A percentile compares a stretch with the other conserved stretches of the same genome.
phyloP scores from a whole-genome alignment of 2,113 vertebrate genomes.

The Pteruthius melanotis region DNA sequence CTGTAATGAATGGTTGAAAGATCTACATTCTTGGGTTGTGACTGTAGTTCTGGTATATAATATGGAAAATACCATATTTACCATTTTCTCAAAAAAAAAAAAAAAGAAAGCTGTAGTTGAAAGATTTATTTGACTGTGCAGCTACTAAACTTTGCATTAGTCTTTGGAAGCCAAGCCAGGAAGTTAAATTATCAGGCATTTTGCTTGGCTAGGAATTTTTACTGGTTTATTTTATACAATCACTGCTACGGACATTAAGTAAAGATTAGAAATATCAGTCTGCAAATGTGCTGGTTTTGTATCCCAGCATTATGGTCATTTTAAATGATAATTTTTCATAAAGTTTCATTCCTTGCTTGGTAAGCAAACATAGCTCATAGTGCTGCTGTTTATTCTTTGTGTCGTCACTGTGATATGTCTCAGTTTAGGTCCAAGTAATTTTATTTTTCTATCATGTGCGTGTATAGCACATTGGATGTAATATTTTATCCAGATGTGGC shows the following conservation, averaged over 20 bases:
- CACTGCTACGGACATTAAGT: neutral
- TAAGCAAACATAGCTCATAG: conserved; percentile 12
- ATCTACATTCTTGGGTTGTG: conserved; percentile 58
- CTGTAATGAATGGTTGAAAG: conserved; percentile 67
- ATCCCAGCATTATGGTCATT: neutral
- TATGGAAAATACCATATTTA: conserved; percentile 38
- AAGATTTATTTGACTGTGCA: conserved; percentile 53
- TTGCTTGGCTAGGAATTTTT: conserved; percentile 46
- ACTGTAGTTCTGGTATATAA: conserved; percentile 55
- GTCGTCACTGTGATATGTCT: neutral
- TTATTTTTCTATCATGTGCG: neutral
- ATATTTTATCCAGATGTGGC: conserved; percentile 37
- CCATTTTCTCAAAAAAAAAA: neutral
- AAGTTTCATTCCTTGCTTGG: conserved; percentile 1
- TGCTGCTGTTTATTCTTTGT: neutral
- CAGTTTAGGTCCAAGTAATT: conserved; percentile 10
- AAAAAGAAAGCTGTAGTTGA: neutral
- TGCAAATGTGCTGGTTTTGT: conserved; percentile 12
- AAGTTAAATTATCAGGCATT: conserved; percentile 52
- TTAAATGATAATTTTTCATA: conserved; percentile 5
- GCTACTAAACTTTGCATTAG: conserved; percentile 45
- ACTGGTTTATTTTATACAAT: conserved; percentile 38
- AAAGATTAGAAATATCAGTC: conserved; percentile 39
- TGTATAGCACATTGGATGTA: neutral
- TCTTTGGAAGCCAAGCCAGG: conserved; percentile 31